phyloP scores from a whole-genome alignment of 2,888 invertebrate species.

The Thymelicus lineola region DNA sequence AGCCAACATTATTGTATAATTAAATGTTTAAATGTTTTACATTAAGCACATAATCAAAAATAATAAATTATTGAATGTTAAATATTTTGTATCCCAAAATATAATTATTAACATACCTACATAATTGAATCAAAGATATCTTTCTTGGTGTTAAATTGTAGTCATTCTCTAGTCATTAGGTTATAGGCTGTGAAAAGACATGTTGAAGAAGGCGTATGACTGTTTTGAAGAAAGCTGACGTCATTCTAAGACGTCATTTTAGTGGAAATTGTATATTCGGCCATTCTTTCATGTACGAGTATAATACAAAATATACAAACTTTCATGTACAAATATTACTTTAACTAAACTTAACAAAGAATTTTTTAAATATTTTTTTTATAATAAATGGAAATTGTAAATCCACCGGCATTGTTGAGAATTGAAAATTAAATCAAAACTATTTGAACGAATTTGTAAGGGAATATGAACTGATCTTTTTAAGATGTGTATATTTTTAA shows the following conservation, averaged over 20 bases:
- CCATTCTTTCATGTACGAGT: conserved; percentile 1
- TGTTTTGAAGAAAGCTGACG: background rate
- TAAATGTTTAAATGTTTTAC: conserved; percentile 1
- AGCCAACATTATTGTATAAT: too few relatives aligned
- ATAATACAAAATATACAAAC: background rate
- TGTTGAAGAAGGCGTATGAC: conserved; percentile 2
- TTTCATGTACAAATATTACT: background rate
- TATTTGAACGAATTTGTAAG: conserved; percentile 31
- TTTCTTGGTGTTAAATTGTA: conserved; percentile 42
- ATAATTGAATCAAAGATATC: conserved; percentile 13
- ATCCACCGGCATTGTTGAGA: conserved; percentile 1
- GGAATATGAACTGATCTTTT: conserved; percentile 80
- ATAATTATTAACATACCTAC: conserved; percentile 11
- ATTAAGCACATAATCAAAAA: background rate
- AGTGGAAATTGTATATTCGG: conserved; percentile 5
- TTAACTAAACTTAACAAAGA: background rate
- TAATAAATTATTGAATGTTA: background rate
- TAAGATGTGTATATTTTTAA: conserved; percentile 70
- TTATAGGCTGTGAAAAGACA: conserved; percentile 79
- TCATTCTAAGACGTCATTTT: background rate
- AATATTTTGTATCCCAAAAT: background rate
- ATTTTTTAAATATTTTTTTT: background rate
- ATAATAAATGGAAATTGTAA: background rate
- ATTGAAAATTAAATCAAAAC: conserved; percentile 13
- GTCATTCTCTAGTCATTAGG: conserved; percentile 76